Base-by-base conservation (phyloP, 1,140 invertebrate species). In the Plectus sambesii region DNA sequence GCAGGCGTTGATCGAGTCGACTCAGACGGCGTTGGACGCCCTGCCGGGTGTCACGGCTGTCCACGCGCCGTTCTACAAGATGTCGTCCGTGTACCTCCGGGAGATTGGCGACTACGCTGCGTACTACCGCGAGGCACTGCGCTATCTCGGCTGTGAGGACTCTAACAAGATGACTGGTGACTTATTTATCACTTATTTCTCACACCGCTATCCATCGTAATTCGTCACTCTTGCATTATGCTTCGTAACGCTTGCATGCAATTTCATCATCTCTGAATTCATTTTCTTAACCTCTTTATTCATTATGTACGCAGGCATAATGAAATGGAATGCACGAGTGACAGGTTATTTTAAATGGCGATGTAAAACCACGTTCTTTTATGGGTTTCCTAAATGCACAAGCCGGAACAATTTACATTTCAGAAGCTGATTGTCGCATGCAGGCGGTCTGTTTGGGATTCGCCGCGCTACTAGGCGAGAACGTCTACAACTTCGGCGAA, bases 401-500 rank as follows among this genome's bases (percentile, higher is more conserved):
- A 66, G 55, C 49, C 53, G 27, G 51, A 51, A 24, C 44, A 73
- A 73, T 27, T 74, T 72, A 48, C 76, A 78, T 58, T 79, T 81
- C 65, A 82, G 84, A 72, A 78, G 78, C 51, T 15, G 12, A 84
- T 72, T 78, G 78, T 51, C n/a, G 12, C 23, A 81, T 82, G 57
- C 82, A 83, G 68, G 92, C 90, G 0, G 87, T 90, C 68, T 83
- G 87, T 59, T 75, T 98, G 12, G 85, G 87, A 0, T 72, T 98
- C 3, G 90, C 93, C 6, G 92, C 90, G 0, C 76, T 98, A 8
- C 70, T 96, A 1, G 92, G 90, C 6, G 85, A 96, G 63, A 85
- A 84, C 30, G 85, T 98, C 15, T 98, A 96, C 70, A 98, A 98
- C 72, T 82, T 98, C 62, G 92, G 90, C 0, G 93, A 98, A 74